Evolutionary conservation across 2,113 vertebrate species (phyloP), one percentile per base, ranked within the genome.

Genomic region (Cololabis saira): DNA sequence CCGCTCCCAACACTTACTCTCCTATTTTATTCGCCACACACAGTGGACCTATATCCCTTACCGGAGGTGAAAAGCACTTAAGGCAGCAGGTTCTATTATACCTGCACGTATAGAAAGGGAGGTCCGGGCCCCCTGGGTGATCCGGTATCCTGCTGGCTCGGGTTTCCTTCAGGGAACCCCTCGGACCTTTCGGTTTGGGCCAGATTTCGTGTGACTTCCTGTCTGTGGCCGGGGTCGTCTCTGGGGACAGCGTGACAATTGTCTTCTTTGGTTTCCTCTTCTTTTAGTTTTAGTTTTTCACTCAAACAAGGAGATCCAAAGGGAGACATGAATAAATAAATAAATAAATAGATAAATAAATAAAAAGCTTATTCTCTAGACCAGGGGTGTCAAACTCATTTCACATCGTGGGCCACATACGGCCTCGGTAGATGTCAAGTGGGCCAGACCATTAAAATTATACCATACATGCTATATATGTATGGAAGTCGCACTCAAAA

Each of bases 151-250:
- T 71, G 62, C 43, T 0, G 54, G 58, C 66, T 91, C 78, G 45
- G 51, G 73, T 90, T 90, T 86, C 87, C 80, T 82, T 85, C 30
- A 86, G 84, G 82, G 87, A 85, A 82, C 52, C 80, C 78, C 68
- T 83, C 55, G 69, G 82, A 84, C 62, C 77, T 83, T 87, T 83
- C 77, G 40, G 61, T 78, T 89, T 78, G 78, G 78, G 72, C 73
- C 72, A 71, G 85, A 81, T 76, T 78, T 79, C 90, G 82, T 78
- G 83, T 78, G 83, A 85, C 83, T 83, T 89, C 83, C 87, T 91
- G 67, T 81, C 77, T 75, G 66, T 17, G 64, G 75, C 76, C 59
- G 44, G 55, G 60, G 61, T 76, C 9, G 5, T 76, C 86, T 74
- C 84, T 12, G 0, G 83, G 78, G 86, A 89, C 74, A 57, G 14